Conservation (phyloP, 1,140 invertebrate species). For the Camponotus floridanus region DNA sequence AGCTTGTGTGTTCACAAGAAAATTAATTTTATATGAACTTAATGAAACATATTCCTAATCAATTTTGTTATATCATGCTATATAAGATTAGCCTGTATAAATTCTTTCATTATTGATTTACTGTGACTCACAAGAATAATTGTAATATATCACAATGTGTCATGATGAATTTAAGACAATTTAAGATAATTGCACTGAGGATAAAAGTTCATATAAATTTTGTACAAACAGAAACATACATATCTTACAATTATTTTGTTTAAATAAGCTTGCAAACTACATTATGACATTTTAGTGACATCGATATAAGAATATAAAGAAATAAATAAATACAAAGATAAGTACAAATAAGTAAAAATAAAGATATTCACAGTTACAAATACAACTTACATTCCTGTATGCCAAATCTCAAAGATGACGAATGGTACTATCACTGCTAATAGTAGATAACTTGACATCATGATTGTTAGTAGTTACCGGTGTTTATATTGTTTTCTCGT, state of each 20-base stretch:
- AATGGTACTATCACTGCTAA: constrained; percentile 80
- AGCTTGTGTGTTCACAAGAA: constrained; percentile 16
- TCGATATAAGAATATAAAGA: background rate
- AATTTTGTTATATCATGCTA: background rate
- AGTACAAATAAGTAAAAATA: constrained; percentile 31
- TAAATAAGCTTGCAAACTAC: constrained; percentile 47
- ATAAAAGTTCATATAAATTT: background rate
- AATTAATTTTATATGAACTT: constrained; percentile 10
- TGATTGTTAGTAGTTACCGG: constrained; percentile 81
- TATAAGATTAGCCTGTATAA: background rate
- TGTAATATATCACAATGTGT: background rate
- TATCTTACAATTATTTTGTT: background rate
- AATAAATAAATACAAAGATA: background rate
- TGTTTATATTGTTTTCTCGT: constrained; percentile 44
- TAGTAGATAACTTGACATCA: constrained; percentile 79
- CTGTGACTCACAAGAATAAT: background rate
- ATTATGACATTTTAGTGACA: constrained; percentile 28
- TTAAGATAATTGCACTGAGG: background rate
- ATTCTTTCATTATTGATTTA: background rate
- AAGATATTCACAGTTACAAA: constrained; percentile 57
- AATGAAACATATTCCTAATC: background rate
- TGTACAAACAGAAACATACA: background rate
- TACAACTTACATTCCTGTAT: constrained; percentile 84
- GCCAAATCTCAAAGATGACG: constrained; percentile 82
- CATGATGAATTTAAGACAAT: background rate